These are phyloP conservation scores for Lydus trimaculatus DNA, from an alignment of 2,888 invertebrate species.

Conservation along the genomic window DNA sequence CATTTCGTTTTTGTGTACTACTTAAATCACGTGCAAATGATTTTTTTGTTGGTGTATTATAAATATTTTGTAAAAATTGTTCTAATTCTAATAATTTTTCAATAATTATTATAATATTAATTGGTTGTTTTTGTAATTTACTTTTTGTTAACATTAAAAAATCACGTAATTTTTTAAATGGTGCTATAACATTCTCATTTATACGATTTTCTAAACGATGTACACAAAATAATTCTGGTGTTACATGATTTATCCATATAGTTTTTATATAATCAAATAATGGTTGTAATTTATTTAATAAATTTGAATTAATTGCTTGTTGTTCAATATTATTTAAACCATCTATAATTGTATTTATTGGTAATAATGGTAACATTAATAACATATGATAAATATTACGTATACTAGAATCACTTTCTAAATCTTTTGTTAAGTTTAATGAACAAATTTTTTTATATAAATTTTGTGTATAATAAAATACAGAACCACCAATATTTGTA, in stretches of 20 bases:
- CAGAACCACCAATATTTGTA: conserved; percentile 55
- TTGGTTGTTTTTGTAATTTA: conserved; percentile 42
- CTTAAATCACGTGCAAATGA: conserved; percentile 53
- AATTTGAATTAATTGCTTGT: conserved; percentile 49
- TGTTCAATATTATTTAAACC: conserved; percentile 52
- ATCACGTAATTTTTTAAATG: conserved; percentile 56
- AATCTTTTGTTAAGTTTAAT: conserved; percentile 49
- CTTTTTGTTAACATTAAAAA: conserved; percentile 52
- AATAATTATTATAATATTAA: conserved; percentile 46
- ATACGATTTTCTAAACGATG: conserved; percentile 56
- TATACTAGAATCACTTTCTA: conserved; percentile 54
- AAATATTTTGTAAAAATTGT: conserved; percentile 48
- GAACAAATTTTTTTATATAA: conserved; percentile 56
- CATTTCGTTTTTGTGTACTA: conserved; percentile 56
- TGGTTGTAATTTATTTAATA: conserved; percentile 40
- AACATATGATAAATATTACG: conserved; percentile 57
- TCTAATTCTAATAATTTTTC: conserved; percentile 57
- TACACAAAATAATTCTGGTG: conserved; percentile 56
- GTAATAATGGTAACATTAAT: conserved; percentile 56
- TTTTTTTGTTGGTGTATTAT: conserved; percentile 47
- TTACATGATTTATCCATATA: conserved; percentile 55
- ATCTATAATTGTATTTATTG: conserved; percentile 55
- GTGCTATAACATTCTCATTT: conserved; percentile 56
- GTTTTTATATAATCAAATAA: conserved; percentile 50
- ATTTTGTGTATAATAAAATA: conserved; percentile 57